Evolutionary conservation across 2,113 vertebrate genomes (phyloP), one percentile per base, ranked within the genome.

Genomic region (Regulus satrapa): DNA sequence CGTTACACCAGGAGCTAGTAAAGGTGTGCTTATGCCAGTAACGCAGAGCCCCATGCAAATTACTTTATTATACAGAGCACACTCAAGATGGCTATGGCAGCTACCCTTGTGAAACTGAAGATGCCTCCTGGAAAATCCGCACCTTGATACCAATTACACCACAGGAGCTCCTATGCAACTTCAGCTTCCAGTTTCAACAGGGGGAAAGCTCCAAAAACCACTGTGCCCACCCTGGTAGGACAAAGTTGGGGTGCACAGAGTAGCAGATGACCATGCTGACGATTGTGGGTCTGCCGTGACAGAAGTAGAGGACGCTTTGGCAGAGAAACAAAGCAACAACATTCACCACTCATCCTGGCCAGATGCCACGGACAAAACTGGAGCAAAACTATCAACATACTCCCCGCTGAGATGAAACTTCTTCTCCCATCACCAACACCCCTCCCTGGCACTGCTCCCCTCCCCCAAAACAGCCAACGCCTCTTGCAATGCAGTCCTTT

Each of bases 41-140:
- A 87, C 66, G 49, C 61, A 49, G 48, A 92, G 66, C 38, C 48
- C 45, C 64, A 56, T 14, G 4, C 32, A 78, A 61, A 66, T 58
- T 29, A 38, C 54, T 81, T 77, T 32, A 72, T 24, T 40, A 73
- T 38, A 25, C 40, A 69, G 46, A 88, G 73, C 63, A 89, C 88
- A 59, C 52, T 94, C 79, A 77, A 79, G 81, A 96, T 10, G 23
- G 90, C 93, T 69, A 59, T 14, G 38, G 90, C 80, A 92, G 77
- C 80, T 93, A 71, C 66, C 77, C 85, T 66, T 8, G 51, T 46
- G 95, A 93, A 97, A 96, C 76, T 75, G 36, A 97, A 95, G 87
- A 88, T 18, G 71, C 78, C 94, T 92, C 89, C 96, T 82, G 64
- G 56, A 85, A 32, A 64, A 94, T 73, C 76, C 3, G 18, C 85